These are phyloP conservation scores for Galerucella pusilla DNA, from an alignment of 2,888 invertebrate genomes.

Conservation along the genomic window DNA sequence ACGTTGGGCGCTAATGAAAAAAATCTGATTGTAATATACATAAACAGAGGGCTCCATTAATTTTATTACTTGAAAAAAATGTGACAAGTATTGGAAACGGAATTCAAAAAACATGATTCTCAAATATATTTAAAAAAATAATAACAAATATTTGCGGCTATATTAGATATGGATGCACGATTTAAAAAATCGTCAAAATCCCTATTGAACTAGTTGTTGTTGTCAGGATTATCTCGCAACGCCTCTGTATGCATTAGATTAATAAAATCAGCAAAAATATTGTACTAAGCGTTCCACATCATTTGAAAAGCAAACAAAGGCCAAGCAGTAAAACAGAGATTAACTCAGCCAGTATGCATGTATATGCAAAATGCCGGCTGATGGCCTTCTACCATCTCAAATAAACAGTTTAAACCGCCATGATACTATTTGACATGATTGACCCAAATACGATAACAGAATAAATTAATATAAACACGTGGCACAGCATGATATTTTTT, in stretches of 20 bases:
- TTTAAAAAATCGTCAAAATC: too few relatives aligned
- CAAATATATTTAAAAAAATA: too few relatives aligned
- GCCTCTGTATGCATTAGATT: conserved; percentile 8
- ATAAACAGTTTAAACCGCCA: conserved; percentile 45
- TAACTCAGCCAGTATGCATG: neutral
- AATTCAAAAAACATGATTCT: too few relatives aligned
- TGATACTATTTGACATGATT: conserved; percentile 46
- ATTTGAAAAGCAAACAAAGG: conserved; percentile 32
- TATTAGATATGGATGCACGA: neutral
- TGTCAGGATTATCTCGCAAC: neutral
- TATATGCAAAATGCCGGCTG: conserved; percentile 26
- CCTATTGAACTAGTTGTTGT: neutral
- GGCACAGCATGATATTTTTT: conserved; percentile 15
- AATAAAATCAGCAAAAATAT: conserved; percentile 17
- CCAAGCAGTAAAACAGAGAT: conserved; percentile 20
- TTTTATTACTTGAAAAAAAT: too few relatives aligned
- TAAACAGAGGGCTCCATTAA: too few relatives aligned
- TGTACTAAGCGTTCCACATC: conserved; percentile 22
- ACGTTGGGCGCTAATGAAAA: too few relatives aligned
- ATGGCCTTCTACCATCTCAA: conserved; percentile 29
- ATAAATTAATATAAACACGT: conserved; percentile 35
- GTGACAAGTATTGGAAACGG: too few relatives aligned
- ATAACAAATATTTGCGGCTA: too few relatives aligned
- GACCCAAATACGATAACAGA: conserved; percentile 49
- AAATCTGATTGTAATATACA: too few relatives aligned